Evolutionary conservation across 2,888 invertebrate genomes (phyloP), one percentile per base, ranked within the genome.

Genomic region (Tyria jacobaeae): DNA sequence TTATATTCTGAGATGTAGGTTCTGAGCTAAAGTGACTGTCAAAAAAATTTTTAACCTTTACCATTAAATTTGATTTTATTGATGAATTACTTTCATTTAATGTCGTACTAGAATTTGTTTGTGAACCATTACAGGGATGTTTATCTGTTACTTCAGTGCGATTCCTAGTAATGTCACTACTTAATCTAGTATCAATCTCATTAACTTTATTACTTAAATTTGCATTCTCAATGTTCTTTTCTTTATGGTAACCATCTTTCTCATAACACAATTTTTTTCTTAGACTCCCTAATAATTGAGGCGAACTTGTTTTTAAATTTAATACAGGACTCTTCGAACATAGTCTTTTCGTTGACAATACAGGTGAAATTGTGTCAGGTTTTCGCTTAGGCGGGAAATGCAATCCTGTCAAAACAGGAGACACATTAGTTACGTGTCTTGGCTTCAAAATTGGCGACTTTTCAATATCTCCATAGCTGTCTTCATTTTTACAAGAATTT

Each of bases 11-110:
- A 0, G 91, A 89, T 44, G 79, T 68, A 41, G 70, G 84, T 50
- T 87, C 85, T 0, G 91, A 88, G 53, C 86, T 88, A 27, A 92
- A 91, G 64, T 90, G 76, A 56, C 77, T 88, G 17, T 90, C 84
- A 57, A 93, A 92, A 71, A 83, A 93, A 44, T 81, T 79, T 76
- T 85, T 89, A 0, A 89, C 84, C 67, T 80, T 87, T n/a, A 81
- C 83, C 2, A 77, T 76, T 52, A 89, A 67, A 39, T 85, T 80
- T 15, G 61, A 37, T 53, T 67, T 57, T 14, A 53, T 15, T 27
- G 56, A 63, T 17, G 62, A 52, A 50, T 59, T 60, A 66, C 60
- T 73, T 0, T 58, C 24, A 0, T 47, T 56, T 7, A 24, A 2
- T 12, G 9, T 48, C 14, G 25, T 31, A 0, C 27, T 14, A 15